These are phyloP conservation scores for Cancer borealis DNA, from an alignment of 2,888 invertebrate species.

Conservation along the genomic window DNA sequence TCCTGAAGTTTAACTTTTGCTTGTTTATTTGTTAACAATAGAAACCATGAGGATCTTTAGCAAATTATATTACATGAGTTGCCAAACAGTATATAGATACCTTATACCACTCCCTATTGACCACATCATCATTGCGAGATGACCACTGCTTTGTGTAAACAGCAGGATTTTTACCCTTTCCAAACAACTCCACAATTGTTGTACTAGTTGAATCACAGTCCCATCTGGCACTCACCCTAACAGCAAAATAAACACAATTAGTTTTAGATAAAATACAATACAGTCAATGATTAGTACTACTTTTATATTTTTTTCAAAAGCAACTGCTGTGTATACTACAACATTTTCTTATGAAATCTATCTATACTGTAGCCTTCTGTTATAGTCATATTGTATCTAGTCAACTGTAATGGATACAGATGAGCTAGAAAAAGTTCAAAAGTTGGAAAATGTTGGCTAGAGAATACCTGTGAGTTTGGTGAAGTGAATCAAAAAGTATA, in stretches of 20 bases:
- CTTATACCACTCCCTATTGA: conserved; percentile 49
- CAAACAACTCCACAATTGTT: background rate
- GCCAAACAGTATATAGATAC: background rate
- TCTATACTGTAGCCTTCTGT: background rate
- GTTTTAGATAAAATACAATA: background rate
- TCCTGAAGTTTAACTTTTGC: background rate
- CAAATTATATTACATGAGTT: background rate
- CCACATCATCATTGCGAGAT: conserved; percentile 27
- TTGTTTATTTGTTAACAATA: background rate
- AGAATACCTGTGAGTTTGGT: background rate
- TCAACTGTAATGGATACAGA: background rate
- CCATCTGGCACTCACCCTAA: conserved; percentile 63
- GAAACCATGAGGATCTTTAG: background rate
- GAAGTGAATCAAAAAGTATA: background rate
- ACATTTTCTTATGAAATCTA: background rate
- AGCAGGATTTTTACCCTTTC: background rate
- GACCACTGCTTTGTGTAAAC: conserved; percentile 15
- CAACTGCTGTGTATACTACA: background rate
- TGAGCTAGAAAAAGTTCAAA: background rate
- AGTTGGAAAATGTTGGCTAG: background rate
- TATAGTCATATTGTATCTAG: background rate
- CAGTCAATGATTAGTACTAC: background rate
- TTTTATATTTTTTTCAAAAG: background rate
- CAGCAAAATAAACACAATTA: background rate
- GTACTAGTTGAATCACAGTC: conserved; percentile 49